A percentile compares a stretch with the other conserved stretches of the same genome.
Evolutionary conservation across 2,797 vertebrate species (phyloP).

Genomic region (Tinamus major): DNA sequence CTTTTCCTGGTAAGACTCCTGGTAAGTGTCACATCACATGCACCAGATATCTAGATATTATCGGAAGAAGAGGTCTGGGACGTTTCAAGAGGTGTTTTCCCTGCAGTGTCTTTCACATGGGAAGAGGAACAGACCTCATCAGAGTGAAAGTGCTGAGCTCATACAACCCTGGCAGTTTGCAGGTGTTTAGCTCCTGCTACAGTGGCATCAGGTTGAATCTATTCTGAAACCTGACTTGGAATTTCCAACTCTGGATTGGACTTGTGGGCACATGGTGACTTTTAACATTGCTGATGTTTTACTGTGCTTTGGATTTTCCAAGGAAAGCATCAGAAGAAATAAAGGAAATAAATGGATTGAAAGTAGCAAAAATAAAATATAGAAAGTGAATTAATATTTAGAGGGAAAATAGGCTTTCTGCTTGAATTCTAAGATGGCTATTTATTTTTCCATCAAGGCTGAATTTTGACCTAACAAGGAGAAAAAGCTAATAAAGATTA

Average conservation of each 20-base stretch:
- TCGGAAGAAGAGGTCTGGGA: neutral
- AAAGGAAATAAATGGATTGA: neutral
- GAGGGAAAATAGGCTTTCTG: neutral
- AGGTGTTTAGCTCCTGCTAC: neutral
- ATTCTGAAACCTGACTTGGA: neutral
- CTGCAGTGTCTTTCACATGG: neutral
- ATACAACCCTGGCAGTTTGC: neutral
- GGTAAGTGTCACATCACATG: neutral
- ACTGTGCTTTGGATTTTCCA: neutral
- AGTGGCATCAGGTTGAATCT: neutral
- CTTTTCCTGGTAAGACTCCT: neutral
- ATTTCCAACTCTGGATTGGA: neutral
- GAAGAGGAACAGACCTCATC: neutral
- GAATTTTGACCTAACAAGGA: neutral
- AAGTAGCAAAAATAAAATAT: neutral
- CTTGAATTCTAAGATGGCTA: neutral
- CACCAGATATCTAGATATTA: neutral
- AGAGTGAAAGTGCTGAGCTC: accelerated
- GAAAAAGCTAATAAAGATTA: neutral
- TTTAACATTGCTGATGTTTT: neutral
- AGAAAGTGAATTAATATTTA: neutral
- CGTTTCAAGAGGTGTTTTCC: neutral
- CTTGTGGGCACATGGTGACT: neutral
- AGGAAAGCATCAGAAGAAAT: neutral
- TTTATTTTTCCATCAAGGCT: neutral